Evolutionary conservation across 2,797 vertebrate genomes (phyloP).

Genomic region (Acipenser transmontanus): DNA sequence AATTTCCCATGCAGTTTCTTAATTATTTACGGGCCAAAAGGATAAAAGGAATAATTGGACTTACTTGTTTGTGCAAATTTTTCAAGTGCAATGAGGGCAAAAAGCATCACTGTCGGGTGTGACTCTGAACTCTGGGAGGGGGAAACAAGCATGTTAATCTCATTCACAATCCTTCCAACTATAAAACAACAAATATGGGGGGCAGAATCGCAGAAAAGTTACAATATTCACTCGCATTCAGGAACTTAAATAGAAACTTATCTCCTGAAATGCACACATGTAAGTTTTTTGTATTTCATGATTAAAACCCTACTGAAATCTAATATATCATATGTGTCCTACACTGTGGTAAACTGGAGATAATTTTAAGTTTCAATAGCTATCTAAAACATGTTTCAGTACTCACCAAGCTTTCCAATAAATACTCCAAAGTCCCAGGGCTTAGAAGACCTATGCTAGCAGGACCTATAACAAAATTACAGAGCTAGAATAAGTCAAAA

Average conservation of each 20-base stretch:
- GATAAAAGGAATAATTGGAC: constrained; percentile 37
- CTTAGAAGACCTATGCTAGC: constrained; percentile 91
- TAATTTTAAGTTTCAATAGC: no score
- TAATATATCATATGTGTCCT: no score
- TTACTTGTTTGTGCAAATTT: constrained; percentile 99
- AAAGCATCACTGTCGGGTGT: constrained; percentile 96
- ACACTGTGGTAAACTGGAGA: no score
- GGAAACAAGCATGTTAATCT: not conserved
- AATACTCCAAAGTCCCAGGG: constrained; percentile 90
- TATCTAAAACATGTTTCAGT: no score
- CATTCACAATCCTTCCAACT: not conserved
- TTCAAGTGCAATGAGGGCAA: constrained; percentile 96
- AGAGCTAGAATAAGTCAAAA: not conserved
- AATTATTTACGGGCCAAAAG: not conserved
- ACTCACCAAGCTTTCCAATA: constrained; percentile 92
- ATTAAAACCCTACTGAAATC: no score
- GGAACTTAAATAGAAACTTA: no score
- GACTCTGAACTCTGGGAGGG: constrained; percentile 80
- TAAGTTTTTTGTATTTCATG: no score
- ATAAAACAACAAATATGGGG: not conserved
- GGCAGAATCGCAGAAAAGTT: not conserved
- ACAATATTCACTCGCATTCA: no score
- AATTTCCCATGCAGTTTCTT: no score
- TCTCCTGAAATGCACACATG: no score
- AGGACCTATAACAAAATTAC: constrained; percentile 65